A percentile compares a stretch with the other conserved stretches of the same genome.
Conservation (phyloP, 2,888 invertebrate species). For the Drosophila robusta region DNA sequence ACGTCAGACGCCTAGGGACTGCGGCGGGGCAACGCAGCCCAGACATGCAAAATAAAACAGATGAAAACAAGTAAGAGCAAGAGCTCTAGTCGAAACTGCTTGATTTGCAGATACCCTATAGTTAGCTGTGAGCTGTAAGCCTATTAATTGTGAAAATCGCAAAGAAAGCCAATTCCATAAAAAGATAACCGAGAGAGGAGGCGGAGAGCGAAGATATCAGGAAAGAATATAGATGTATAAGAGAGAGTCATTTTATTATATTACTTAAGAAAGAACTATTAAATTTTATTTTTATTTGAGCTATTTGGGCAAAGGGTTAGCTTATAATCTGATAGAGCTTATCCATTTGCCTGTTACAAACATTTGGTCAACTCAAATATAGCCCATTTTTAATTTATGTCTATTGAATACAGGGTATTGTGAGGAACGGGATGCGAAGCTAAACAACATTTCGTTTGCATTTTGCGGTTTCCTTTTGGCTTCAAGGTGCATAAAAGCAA, state of each 20-base stretch:
- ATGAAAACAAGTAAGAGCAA: slow-evolving; percentile 28
- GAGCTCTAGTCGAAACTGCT: neutral
- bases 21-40: slow-evolving; percentile 43
- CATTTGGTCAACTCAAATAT: too few relatives aligned
- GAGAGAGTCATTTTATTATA: neutral
- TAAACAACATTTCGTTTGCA: slow-evolving; percentile 29
- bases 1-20: slow-evolving; percentile 72
- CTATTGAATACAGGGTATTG: neutral
- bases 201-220: neutral
- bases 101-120: neutral
- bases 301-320: too few relatives aligned
- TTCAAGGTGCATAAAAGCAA: slow-evolving; percentile 39
- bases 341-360: too few relatives aligned
- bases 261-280: too few relatives aligned
- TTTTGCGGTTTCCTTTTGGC: slow-evolving; percentile 28
- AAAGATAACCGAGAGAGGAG: too few relatives aligned
- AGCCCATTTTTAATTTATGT: too few relatives aligned
- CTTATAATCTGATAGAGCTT: too few relatives aligned
- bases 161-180: neutral
- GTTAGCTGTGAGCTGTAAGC: neutral
- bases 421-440: slow-evolving; percentile 40
- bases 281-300: too few relatives aligned
- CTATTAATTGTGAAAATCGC: neutral
- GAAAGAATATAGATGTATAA: neutral
- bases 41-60: slow-evolving; percentile 70